Conservation (phyloP, 2,888 invertebrate genomes). For the Steinernema carpocapsae region DNA sequence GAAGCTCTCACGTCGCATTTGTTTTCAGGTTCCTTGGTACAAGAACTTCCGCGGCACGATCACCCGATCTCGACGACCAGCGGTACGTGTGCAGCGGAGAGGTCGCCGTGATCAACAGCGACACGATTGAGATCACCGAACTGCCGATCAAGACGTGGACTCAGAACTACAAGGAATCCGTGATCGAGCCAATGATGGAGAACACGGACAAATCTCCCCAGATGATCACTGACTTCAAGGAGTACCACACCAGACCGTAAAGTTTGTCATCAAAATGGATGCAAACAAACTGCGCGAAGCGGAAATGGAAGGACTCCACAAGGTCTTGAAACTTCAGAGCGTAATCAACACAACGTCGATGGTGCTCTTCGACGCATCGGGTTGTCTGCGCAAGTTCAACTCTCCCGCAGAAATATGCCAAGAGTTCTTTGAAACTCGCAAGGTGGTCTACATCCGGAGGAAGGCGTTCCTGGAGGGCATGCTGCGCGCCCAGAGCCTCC, state of each 20-base stretch:
- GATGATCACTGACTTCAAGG: slow-evolving; percentile 76
- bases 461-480: slow-evolving; percentile 89
- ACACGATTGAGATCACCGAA: slow-evolving; percentile 89
- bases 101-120: slow-evolving; percentile 73
- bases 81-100: slow-evolving; percentile 80
- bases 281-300: slow-evolving; percentile 74
- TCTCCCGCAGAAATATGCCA: slow-evolving; percentile 80
- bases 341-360: slow-evolving; percentile 82
- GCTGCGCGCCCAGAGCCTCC: slow-evolving; percentile 85
- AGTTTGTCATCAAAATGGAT: slow-evolving; percentile 82
- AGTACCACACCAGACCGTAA: slow-evolving; percentile 94
- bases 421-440: slow-evolving; percentile 82
- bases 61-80: slow-evolving; percentile 52
- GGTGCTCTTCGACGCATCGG: slow-evolving; percentile 79
- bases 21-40: slow-evolving; percentile 59
- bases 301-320: slow-evolving; percentile 86
- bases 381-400: slow-evolving; percentile 78
- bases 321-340: slow-evolving; percentile 87
- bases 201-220: slow-evolving; percentile 51
- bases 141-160: slow-evolving; percentile 93
- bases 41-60: slow-evolving; percentile 63
- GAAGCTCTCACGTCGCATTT: background rate
- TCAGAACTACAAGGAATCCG: slow-evolving; percentile 90
- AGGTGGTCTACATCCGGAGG: slow-evolving; percentile 82
- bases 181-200: slow-evolving; percentile 82